Base-by-base conservation (phyloP, 1,140 invertebrate genomes). In the Sycophaga agraensis region DNA sequence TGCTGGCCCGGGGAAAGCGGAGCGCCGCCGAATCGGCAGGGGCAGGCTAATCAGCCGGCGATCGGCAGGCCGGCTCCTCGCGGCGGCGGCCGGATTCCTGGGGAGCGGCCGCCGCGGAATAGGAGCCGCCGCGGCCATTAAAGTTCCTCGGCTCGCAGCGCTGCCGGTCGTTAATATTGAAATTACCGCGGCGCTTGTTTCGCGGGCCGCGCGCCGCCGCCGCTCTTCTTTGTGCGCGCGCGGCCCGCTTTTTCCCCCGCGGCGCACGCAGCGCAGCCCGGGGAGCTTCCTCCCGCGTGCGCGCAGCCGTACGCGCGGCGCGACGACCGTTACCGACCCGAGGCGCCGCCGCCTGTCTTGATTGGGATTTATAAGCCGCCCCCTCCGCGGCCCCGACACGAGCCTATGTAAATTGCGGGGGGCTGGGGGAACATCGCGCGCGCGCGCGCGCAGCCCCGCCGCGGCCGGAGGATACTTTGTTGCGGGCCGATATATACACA, bases 151-250 rank as follows among this genome's bases (percentile, higher is more conserved):
- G 2, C 16, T 28, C 28, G 17, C 43, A 14, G 11, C 46, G 21
- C 45, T 39, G 57, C 21, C 2, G 35, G 39, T 59, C 48, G 45
- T 59, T 59, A 59, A 59, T 51, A 59, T 59, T 51, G 26, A 51
- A 51, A 59, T 51, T 43, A 50, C 57, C 17, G 24, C 16, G n/a
- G 45, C 43, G 22, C n/a, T 46, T 19, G 24, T 39, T 49, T 56
- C 40, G n/a, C 28, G 31, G 19, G 34, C n/a, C 49, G 34, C 22
- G 2, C 17, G 19, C 19, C 14, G n/a, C 8, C 24, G 28, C n/a
- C 31, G 28, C 16, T 0, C 14, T 37, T 21, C 21, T 53, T 24
- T 35, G 31, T 35, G 22, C 19, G 5, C 45, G 34, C 49, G 46
- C 28, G 12, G 19, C 21, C 8, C 31, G 22, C 39, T 19, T 17